phyloP scores from a whole-genome alignment of 2,888 invertebrate genomes.

The Cephus sareptanus region DNA sequence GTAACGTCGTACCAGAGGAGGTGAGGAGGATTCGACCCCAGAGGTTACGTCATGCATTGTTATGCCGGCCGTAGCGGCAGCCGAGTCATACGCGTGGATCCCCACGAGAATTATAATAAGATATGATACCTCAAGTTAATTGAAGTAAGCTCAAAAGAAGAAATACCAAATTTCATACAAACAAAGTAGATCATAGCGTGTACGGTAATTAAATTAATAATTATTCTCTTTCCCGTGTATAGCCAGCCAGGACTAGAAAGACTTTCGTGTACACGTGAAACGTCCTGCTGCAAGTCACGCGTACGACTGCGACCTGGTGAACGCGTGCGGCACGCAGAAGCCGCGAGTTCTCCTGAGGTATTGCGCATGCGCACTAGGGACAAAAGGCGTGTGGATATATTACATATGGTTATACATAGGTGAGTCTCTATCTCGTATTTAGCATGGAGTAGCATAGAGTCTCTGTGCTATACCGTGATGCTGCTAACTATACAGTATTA shows the following conservation, averaged over 20 bases:
- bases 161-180: background rate
- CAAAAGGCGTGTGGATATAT: background rate
- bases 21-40: slow-evolving; percentile 61
- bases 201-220: background rate
- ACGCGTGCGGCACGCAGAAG: background rate
- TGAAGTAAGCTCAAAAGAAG: background rate
- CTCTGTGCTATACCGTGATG: background rate
- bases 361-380: background rate
- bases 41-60: slow-evolving; percentile 61
- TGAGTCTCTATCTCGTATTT: background rate
- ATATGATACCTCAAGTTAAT: background rate
- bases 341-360: background rate
- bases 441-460: background rate
- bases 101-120: slow-evolving; percentile 52
- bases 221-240: background rate
- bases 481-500: background rate
- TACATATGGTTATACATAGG: background rate
- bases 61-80: slow-evolving; percentile 58
- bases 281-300: background rate
- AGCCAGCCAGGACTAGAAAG: background rate
- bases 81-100: slow-evolving; percentile 54
- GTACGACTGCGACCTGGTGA: background rate
- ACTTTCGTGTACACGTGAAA: background rate
- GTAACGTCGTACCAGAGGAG: slow-evolving; percentile 53
- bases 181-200: background rate